These are phyloP conservation scores for Malurus leucopterus DNA, from an alignment of 2,797 vertebrate genomes.

Conservation along the genomic window DNA sequence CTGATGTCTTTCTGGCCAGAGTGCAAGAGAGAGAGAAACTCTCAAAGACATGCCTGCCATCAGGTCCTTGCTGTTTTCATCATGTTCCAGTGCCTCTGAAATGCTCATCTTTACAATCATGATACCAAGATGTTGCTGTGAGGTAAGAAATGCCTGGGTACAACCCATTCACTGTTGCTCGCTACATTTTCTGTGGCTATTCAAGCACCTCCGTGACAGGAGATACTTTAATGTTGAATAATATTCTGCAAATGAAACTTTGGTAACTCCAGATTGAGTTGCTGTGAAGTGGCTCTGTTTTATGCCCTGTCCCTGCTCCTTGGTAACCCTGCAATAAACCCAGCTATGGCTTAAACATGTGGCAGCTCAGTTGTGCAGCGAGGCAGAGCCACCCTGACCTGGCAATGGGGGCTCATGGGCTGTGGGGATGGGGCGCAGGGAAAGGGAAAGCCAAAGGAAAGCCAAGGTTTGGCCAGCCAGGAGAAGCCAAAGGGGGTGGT, in stretches of 20 bases:
- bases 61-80: not conserved
- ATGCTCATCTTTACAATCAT: not conserved
- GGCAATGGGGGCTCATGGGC: accelerated
- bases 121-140: not conserved
- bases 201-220: not conserved
- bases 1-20: not conserved
- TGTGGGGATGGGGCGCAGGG: not conserved
- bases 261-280: not conserved
- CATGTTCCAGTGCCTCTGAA: not conserved
- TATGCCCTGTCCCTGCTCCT: not conserved
- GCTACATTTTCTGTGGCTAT: not conserved
- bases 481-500: accelerated
- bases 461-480: not conserved
- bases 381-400: not conserved
- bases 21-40: not conserved
- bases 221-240: not conserved
- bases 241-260: not conserved
- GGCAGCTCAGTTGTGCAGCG: not conserved
- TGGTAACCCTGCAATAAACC: not conserved
- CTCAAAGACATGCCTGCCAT: not conserved
- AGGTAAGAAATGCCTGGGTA: not conserved
- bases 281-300: not conserved
- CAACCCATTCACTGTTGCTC: accelerated
- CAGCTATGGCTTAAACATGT: not conserved
- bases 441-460: not conserved